phyloP scores from a whole-genome alignment of 2,888 invertebrate species.

The Formica aserva region DNA sequence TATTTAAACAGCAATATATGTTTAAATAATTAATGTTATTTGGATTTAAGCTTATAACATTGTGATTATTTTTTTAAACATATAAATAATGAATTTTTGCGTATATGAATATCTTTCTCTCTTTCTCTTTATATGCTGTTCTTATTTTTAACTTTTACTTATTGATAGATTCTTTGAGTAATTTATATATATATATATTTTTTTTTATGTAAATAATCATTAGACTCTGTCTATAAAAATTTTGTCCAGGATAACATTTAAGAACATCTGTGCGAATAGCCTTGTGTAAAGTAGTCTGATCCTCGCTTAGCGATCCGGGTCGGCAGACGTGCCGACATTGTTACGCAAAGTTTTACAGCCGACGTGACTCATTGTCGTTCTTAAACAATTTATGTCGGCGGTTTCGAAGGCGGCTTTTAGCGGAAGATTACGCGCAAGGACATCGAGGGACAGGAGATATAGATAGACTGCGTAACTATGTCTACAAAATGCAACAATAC shows the following conservation, averaged over 20 bases:
- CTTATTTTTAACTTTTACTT: not conserved
- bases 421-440: slow-evolving; percentile 49
- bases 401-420: slow-evolving; percentile 48
- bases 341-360: slow-evolving; percentile 46
- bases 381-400: slow-evolving; percentile 44
- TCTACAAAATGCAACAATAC: not conserved
- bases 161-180: not conserved
- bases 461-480: not conserved
- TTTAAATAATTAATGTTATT: not conserved
- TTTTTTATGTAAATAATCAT: not conserved
- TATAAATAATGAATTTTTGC: not conserved
- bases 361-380: slow-evolving; percentile 64
- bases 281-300: slow-evolving; percentile 40
- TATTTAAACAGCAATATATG: not conserved
- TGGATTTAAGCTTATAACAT: not conserved
- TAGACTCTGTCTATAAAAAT: not conserved
- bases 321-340: slow-evolving; percentile 33
- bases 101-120: not conserved
- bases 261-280: slow-evolving; percentile 23
- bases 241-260: not conserved
- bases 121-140: not conserved
- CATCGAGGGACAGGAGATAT: slow-evolving; percentile 34
- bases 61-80: not conserved
- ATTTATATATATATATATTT: not conserved
- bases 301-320: slow-evolving; percentile 47